These are phyloP conservation scores for Volucella zonaria DNA, from an alignment of 2,888 invertebrate genomes.

Conservation along the genomic window DNA sequence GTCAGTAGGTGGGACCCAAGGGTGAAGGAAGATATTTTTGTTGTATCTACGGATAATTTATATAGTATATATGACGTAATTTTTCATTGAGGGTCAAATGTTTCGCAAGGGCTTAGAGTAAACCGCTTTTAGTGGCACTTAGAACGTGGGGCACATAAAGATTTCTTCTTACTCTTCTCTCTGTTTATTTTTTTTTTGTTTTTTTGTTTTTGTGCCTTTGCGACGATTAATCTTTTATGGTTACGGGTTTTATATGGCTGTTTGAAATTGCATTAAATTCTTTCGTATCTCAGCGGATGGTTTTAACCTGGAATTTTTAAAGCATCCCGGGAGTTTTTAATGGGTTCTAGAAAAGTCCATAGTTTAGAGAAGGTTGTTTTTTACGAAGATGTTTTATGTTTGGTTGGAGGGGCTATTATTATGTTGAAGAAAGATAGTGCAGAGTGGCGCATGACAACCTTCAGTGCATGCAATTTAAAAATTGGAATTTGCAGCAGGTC, in stretches of 20 bases:
- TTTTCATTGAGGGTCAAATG: slow-evolving; percentile 48
- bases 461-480: too few relatives aligned
- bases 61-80: slow-evolving; percentile 12
- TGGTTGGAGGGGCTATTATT: too few relatives aligned
- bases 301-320: background rate
- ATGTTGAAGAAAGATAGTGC: too few relatives aligned
- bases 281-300: background rate
- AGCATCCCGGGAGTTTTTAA: slow-evolving; percentile 28
- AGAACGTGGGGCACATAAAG: slow-evolving; percentile 31
- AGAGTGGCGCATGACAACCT: too few relatives aligned
- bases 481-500: too few relatives aligned
- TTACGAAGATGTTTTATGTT: too few relatives aligned
- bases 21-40: background rate
- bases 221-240: slow-evolving; percentile 37
- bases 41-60: slow-evolving; percentile 28
- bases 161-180: background rate
- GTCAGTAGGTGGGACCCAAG: slow-evolving; percentile 2
- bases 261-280: slow-evolving; percentile 25
- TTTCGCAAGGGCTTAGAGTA: slow-evolving; percentile 26
- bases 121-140: slow-evolving; percentile 52
- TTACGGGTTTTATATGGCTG: slow-evolving; percentile 11
- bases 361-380: background rate
- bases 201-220: slow-evolving; percentile 5
- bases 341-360: slow-evolving; percentile 16
- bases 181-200: too few relatives aligned